Conservation (phyloP, 2,797 vertebrate genomes). For the Hydrolagus colliei region DNA sequence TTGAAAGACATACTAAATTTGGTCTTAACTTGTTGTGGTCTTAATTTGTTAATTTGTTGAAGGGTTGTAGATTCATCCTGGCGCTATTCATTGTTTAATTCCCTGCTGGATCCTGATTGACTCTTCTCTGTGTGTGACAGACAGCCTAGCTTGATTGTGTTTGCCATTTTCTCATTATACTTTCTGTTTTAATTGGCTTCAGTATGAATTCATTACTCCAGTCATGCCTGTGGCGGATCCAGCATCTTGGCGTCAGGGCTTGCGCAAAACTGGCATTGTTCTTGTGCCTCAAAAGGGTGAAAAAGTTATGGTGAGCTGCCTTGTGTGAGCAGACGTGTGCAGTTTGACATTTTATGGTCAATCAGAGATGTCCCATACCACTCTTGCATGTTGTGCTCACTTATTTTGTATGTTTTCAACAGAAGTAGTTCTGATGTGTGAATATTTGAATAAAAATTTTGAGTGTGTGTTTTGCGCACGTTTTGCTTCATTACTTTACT, state of each 20-base stretch:
- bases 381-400: slow-evolving; percentile 27
- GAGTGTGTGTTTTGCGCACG: slow-evolving; percentile 28
- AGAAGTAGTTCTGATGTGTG: slow-evolving; percentile 2
- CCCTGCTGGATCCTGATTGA: background rate
- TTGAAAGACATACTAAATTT: too few species aligned
- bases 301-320: slow-evolving; percentile 89
- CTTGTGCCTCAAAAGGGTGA: slow-evolving; percentile 82
- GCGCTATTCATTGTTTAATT: background rate
- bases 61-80: too few species aligned
- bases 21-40: too few species aligned
- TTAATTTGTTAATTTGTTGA: too few species aligned
- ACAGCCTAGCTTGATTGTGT: slow-evolving; percentile 42
- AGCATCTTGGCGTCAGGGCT: slow-evolving; percentile 97
- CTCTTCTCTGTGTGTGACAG: slow-evolving; percentile 46
- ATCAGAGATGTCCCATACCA: background rate
- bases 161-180: slow-evolving; percentile 48
- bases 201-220: slow-evolving; percentile 92
- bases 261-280: slow-evolving; percentile 99
- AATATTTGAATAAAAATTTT: background rate
- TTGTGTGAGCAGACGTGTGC: slow-evolving; percentile 67
- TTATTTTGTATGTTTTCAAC: background rate
- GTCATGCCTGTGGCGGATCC: slow-evolving; percentile 80
- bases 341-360: slow-evolving; percentile 17
- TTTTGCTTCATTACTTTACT: slow-evolving; percentile 10
- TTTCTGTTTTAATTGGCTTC: slow-evolving; percentile 79